Conservation (phyloP, 2,888 invertebrate species). For the Cephus nigrinus region DNA sequence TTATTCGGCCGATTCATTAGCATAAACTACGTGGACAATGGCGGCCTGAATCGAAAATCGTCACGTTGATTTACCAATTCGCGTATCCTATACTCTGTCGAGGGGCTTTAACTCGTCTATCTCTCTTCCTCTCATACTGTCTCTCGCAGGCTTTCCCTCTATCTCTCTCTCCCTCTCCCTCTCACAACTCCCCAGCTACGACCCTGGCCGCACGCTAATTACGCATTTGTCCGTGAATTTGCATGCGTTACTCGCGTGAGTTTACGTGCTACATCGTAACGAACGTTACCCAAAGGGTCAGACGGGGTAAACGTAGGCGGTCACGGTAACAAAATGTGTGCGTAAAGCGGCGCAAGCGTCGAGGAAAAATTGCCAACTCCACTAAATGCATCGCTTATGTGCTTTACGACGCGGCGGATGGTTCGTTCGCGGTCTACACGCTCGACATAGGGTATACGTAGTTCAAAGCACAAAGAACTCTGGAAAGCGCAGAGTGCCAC, state of each 20-base stretch:
- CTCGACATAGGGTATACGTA: background rate
- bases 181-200: background rate
- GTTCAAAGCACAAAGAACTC: background rate
- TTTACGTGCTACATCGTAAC: constrained; percentile 6
- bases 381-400: background rate
- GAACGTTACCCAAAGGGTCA: background rate
- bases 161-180: background rate
- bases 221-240: constrained; percentile 57
- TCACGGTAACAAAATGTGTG: background rate
- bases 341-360: background rate
- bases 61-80: constrained; percentile 45
- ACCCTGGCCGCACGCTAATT: constrained; percentile 43
- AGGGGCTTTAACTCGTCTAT: background rate
- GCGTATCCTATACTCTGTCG: background rate
- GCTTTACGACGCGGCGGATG: background rate
- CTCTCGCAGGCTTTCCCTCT: background rate
- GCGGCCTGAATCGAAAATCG: constrained; percentile 39
- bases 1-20: constrained; percentile 26
- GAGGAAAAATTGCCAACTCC: background rate
- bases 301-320: background rate
- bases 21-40: constrained; percentile 22
- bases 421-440: background rate
- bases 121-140: background rate
- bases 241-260: constrained; percentile 46
- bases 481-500: constrained; percentile 3